Conservation (phyloP, 2,797 vertebrate species). For the Fringilla coelebs region DNA sequence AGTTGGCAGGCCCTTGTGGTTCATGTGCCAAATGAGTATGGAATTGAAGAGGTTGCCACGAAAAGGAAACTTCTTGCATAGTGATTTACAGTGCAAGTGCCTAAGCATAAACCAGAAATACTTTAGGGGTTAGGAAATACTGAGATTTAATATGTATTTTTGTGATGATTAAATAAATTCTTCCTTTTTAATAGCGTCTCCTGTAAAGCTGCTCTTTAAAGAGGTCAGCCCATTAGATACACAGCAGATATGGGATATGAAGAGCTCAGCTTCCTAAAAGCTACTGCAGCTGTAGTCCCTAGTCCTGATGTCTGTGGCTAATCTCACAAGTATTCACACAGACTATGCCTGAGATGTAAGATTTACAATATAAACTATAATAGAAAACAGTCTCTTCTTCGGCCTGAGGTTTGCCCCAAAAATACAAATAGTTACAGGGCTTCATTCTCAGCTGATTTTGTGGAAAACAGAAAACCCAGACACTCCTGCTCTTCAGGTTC, state of each 20-base stretch:
- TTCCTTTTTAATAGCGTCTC: not conserved
- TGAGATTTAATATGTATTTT: not conserved
- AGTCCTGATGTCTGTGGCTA: not conserved
- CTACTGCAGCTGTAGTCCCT: not conserved
- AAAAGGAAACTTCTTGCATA: slow-evolving; percentile 9
- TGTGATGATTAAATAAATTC: not conserved
- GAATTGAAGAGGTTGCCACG: slow-evolving; percentile 17
- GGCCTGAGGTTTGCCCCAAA: not conserved
- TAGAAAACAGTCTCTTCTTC: not conserved
- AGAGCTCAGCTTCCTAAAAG: not conserved
- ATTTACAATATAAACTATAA: not conserved
- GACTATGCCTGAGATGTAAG: not conserved
- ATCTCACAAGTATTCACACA: not conserved
- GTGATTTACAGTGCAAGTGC: not conserved
- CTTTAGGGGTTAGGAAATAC: not conserved
- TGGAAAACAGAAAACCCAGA: not conserved
- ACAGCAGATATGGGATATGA: not conserved
- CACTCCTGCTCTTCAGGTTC: not conserved
- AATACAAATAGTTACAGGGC: rapidly evolving
- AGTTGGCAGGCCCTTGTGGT: slow-evolving; percentile 1
- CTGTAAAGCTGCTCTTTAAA: slow-evolving; percentile 5
- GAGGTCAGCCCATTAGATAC: not conserved
- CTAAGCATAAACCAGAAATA: slow-evolving; percentile 12
- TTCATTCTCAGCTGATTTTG: not conserved
- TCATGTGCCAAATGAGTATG: slow-evolving; percentile 7